Conservation (phyloP, 1,140 invertebrate species). For the Bathynomus jamesi region DNA sequence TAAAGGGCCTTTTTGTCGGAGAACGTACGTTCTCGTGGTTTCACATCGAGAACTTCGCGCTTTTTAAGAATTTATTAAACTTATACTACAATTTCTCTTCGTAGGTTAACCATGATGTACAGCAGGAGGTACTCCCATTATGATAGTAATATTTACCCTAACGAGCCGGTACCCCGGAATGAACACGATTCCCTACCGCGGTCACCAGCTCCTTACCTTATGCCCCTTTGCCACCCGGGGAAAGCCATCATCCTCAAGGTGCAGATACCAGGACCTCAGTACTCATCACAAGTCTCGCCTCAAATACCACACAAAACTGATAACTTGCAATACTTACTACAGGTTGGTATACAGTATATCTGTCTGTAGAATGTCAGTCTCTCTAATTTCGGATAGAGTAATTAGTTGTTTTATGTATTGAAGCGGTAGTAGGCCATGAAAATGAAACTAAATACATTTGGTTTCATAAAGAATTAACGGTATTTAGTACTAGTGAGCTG, state of each 20-base stretch:
- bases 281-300: slow-evolving; percentile 55
- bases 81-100: too few species aligned
- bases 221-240: slow-evolving; percentile 24
- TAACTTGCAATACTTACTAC: slow-evolving; percentile 64
- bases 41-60: too few species aligned
- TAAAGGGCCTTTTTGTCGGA: too few species aligned
- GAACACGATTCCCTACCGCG: slow-evolving; percentile 15
- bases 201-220: slow-evolving; percentile 18
- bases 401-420: too few species aligned
- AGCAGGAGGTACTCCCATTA: slow-evolving; percentile 22
- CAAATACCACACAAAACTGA: slow-evolving; percentile 59
- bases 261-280: slow-evolving; percentile 58
- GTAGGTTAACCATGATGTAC: slow-evolving; percentile 26
- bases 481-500: too few species aligned
- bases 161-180: slow-evolving; percentile 23
- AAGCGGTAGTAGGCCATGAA: too few species aligned
- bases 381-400: too few species aligned
- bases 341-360: slow-evolving; percentile 52
- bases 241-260: slow-evolving; percentile 47
- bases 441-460: too few species aligned
- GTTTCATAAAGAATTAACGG: too few species aligned
- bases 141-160: slow-evolving; percentile 18
- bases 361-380: too few species aligned
- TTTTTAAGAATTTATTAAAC: too few species aligned
- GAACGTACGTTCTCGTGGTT: too few species aligned